Conservation (phyloP, 2,888 invertebrate genomes). For the Hypselothyrea guttata region DNA sequence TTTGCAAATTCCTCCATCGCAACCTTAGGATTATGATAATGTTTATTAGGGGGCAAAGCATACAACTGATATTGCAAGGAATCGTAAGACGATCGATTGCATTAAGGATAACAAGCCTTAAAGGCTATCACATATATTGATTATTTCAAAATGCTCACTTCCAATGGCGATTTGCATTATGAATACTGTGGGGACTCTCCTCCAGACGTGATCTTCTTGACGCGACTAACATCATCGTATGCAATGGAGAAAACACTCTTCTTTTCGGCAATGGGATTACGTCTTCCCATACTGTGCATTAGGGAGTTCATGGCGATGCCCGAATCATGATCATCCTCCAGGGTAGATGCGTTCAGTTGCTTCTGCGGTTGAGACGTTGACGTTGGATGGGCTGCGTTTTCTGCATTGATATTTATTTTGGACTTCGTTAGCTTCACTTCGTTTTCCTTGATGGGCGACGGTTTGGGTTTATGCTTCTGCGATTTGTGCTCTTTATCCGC, state of each 20-base stretch:
- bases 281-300: constrained; percentile 84
- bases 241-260: constrained; percentile 97
- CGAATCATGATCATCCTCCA: constrained; percentile 89
- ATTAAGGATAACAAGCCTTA: constrained; percentile 61
- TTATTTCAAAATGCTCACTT: constrained; percentile 30
- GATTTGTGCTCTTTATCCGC: constrained; percentile 59
- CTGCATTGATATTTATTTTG: constrained; percentile 76
- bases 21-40: constrained; percentile 4
- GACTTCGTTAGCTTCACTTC: constrained; percentile 80
- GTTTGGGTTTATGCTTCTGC: constrained; percentile 68
- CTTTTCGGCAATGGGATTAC: constrained; percentile 90
- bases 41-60: constrained; percentile 11
- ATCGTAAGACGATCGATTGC: constrained; percentile 43
- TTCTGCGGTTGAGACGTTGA: constrained; percentile 74
- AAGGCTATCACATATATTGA: constrained; percentile 72
- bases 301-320: constrained; percentile 89
- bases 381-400: constrained; percentile 73
- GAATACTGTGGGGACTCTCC: constrained; percentile 88
- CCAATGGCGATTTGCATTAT: constrained; percentile 49
- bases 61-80: constrained; percentile 19
- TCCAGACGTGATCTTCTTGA: constrained; percentile 90
- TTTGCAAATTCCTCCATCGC: constrained; percentile 37
- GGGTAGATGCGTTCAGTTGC: constrained; percentile 85
- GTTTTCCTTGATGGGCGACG: constrained; percentile 82
- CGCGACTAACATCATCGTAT: constrained; percentile 92